Evolutionary conservation across 1,140 invertebrate genomes (phyloP).

Genomic region (Diuraphis noxia): DNA sequence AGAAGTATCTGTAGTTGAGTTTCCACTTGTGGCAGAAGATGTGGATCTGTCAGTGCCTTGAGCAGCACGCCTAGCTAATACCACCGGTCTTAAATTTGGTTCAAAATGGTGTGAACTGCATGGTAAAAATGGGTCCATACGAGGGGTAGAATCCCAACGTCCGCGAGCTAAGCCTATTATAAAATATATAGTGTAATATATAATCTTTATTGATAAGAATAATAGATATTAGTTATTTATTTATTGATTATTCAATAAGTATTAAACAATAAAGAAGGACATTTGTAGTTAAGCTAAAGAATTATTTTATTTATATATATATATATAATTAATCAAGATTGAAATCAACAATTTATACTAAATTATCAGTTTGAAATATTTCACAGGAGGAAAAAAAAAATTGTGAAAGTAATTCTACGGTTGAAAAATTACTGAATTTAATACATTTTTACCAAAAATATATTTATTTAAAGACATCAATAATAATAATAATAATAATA

Average conservation of each 20-base stretch:
- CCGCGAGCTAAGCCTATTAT: constrained; percentile 46
- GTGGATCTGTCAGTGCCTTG: constrained; percentile 11
- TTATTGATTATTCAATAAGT: too few relatives aligned
- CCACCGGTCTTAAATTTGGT: constrained; percentile 43
- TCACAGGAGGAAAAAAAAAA: too few relatives aligned
- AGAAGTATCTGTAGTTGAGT: neutral
- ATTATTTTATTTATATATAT: too few relatives aligned
- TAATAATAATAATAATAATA: too few relatives aligned
- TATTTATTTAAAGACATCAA: too few relatives aligned
- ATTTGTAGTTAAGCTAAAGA: neutral
- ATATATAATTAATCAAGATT: too few relatives aligned
- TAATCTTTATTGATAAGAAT: neutral
- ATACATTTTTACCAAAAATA: too few relatives aligned
- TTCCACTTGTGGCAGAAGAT: neutral
- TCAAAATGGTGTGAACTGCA: constrained; percentile 70
- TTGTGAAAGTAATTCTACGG: too few relatives aligned
- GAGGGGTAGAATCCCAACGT: neutral
- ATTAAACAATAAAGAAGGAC: neutral
- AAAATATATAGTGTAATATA: constrained; percentile 28
- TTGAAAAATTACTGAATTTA: too few relatives aligned
- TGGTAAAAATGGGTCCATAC: constrained; percentile 71
- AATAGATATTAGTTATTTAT: too few relatives aligned
- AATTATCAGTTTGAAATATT: too few relatives aligned
- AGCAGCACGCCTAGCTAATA: constrained; percentile 13
- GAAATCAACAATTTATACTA: too few relatives aligned